Evolutionary conservation across 1,140 invertebrate species (phyloP).

Genomic region (Bathynomus jamesi): DNA sequence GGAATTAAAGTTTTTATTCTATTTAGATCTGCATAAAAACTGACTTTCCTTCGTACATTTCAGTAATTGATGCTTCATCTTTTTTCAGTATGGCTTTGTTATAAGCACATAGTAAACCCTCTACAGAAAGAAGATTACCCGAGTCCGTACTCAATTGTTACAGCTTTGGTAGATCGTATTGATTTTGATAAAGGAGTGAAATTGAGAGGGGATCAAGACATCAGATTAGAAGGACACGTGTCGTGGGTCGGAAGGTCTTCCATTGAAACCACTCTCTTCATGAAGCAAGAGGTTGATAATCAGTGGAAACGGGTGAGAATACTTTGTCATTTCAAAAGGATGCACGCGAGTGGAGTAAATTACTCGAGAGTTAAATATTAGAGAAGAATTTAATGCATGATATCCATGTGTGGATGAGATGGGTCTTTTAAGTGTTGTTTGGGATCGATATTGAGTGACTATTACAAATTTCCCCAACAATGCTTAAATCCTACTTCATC

Average conservation of each 20-base stretch:
- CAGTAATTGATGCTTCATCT: neutral
- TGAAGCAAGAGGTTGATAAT: slow-evolving; percentile 54
- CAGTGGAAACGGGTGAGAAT: slow-evolving; percentile 47
- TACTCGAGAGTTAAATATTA: too few species aligned
- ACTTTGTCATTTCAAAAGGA: too few species aligned
- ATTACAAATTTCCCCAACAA: too few species aligned
- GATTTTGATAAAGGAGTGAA: slow-evolving; percentile 43
- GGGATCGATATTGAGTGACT: too few species aligned
- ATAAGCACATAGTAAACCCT: slow-evolving; percentile 59
- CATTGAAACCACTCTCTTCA: slow-evolving; percentile 60
- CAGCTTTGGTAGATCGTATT: slow-evolving; percentile 65
- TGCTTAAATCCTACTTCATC: too few species aligned
- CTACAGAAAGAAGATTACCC: slow-evolving; percentile 45
- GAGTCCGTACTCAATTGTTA: slow-evolving; percentile 63
- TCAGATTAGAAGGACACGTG: slow-evolving; percentile 62
- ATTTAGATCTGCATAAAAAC: neutral
- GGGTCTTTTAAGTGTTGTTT: too few species aligned
- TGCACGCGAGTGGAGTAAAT: too few species aligned
- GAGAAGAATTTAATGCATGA: too few species aligned
- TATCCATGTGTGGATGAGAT: too few species aligned
- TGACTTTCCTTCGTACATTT: neutral
- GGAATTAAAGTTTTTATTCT: neutral
- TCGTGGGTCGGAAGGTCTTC: slow-evolving; percentile 67
- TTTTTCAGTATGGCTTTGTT: slow-evolving; percentile 54
- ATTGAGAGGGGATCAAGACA: slow-evolving; percentile 51